Evolutionary conservation across 2,797 vertebrate species (phyloP).

Genomic region (Apogon hyalosoma): DNA sequence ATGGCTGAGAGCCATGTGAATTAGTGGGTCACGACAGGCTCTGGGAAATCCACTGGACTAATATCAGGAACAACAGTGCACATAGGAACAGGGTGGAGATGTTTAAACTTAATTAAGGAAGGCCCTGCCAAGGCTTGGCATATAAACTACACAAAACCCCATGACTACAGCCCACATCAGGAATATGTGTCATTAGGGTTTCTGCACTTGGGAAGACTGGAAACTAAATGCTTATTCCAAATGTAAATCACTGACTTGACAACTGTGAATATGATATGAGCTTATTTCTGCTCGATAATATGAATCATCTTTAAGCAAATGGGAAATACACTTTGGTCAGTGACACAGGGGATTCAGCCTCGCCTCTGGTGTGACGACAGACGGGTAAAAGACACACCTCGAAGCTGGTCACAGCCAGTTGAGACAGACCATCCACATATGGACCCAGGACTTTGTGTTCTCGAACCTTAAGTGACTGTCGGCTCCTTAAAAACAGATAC

Average conservation of each 20-base stretch:
- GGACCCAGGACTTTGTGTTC: constrained; percentile 98
- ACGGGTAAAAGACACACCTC: constrained; percentile 85
- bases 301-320: constrained; percentile 22
- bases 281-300: not conserved
- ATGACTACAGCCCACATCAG: constrained; percentile 54
- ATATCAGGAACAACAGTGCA: constrained; percentile 50
- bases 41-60: constrained; percentile 53
- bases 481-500: constrained; percentile 81
- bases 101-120: constrained; percentile 74
- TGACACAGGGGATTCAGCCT: constrained; percentile 10
- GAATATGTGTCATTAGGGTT: constrained; percentile 50
- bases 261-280: constrained; percentile 11
- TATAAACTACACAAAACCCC: constrained; percentile 44
- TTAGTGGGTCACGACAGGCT: constrained; percentile 45
- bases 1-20: constrained; percentile 38
- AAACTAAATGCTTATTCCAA: constrained; percentile 14
- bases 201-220: constrained; percentile 33
- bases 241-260: constrained; percentile 38
- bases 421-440: constrained; percentile 96
- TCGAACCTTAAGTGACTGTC: constrained; percentile 96
- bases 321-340: constrained; percentile 23
- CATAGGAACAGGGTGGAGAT: constrained; percentile 75
- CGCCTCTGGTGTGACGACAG: constrained; percentile 19
- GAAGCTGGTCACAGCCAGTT: constrained; percentile 95
- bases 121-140: constrained; percentile 68